Evolutionary conservation across 2,113 vertebrate genomes (phyloP).

Genomic region (Camelus bactrianus): DNA sequence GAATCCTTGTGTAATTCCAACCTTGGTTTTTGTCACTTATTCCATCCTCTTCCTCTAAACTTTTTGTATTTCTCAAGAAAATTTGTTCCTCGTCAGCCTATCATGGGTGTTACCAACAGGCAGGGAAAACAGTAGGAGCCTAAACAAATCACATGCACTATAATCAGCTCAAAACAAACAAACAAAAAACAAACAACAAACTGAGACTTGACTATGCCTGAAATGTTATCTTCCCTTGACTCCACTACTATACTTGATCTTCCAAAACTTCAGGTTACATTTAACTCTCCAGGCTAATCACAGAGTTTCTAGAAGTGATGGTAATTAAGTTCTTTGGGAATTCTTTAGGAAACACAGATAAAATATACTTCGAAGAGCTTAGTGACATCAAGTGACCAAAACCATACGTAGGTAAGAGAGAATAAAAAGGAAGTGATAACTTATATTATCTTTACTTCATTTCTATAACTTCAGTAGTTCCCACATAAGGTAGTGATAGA

Average conservation of each 20-base stretch:
- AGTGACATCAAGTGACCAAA: neutral
- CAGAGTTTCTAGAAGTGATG: neutral
- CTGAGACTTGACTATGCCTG: neutral
- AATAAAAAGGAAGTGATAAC: neutral
- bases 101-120: neutral
- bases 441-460: neutral
- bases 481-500: neutral
- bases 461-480: neutral
- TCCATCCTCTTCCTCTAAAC: neutral
- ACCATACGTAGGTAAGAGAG: neutral
- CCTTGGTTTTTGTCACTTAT: neutral
- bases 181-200: neutral
- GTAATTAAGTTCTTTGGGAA: slow-evolving; percentile 18
- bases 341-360: slow-evolving; percentile 8
- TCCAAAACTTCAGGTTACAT: neutral
- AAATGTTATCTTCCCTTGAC: neutral
- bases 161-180: neutral
- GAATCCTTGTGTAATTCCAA: neutral
- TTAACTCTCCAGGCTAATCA: neutral
- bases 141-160: neutral
- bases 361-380: neutral
- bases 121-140: neutral
- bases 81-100: neutral
- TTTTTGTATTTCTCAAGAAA: neutral
- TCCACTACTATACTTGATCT: neutral